These are phyloP conservation scores for Metaphire vulgaris DNA, from an alignment of 1,140 invertebrate genomes.

Conservation along the genomic window DNA sequence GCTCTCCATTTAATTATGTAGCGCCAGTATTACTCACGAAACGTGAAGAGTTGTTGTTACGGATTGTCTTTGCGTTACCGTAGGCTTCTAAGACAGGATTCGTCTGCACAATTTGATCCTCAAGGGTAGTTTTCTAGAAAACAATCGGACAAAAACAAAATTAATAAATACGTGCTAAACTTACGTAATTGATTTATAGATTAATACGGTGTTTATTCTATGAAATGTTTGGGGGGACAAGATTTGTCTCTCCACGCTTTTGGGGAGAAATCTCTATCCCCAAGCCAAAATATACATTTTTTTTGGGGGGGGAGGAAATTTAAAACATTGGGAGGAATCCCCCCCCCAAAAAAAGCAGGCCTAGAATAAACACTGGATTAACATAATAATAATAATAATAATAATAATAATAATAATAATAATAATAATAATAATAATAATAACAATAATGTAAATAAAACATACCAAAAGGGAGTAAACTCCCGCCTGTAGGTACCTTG, in stretches of 20 bases:
- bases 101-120: conserved; percentile 61
- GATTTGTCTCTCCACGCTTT: too few relatives aligned
- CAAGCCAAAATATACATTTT: too few relatives aligned
- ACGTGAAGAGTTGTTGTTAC: conserved; percentile 62
- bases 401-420: conserved; percentile 6
- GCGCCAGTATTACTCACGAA: conserved; percentile 56
- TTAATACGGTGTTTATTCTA: neutral
- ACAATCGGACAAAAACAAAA: neutral
- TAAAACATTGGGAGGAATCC: too few relatives aligned
- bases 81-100: conserved; percentile 58
- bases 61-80: conserved; percentile 60
- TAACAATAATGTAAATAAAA: neutral
- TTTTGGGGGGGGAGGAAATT: too few relatives aligned
- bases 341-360: too few relatives aligned
- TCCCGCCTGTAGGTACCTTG: too few relatives aligned
- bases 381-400: conserved; percentile 1
- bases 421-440: conserved; percentile 2
- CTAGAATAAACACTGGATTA: neutral
- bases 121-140: conserved; percentile 46
- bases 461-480: too few relatives aligned
- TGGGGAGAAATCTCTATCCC: too few relatives aligned
- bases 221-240: too few relatives aligned
- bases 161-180: conserved; percentile 3
- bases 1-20: too few relatives aligned
- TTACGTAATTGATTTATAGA: neutral